Evolutionary conservation across 2,888 invertebrate species (phyloP).

Genomic region (Phorcus lineatus): DNA sequence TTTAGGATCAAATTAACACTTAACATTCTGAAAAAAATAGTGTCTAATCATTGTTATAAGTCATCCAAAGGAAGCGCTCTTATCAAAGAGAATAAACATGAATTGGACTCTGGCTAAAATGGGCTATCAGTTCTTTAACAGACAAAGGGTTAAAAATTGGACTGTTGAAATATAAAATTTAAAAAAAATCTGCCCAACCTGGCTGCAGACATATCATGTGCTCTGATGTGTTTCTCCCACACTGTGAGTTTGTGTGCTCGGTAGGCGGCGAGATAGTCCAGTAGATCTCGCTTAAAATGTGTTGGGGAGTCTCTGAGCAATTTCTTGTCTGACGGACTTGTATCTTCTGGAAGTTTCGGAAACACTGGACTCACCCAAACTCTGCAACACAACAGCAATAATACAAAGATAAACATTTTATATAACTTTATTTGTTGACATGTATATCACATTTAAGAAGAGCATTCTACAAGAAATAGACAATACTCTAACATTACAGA

Average conservation of each 20-base stretch:
- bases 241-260: slow-evolving; percentile 81
- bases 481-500: no score
- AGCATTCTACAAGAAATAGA: no score
- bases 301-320: slow-evolving; percentile 87
- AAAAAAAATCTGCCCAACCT: slow-evolving; percentile 80
- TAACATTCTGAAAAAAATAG: no score
- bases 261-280: slow-evolving; percentile 87
- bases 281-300: slow-evolving; percentile 85
- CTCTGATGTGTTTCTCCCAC: slow-evolving; percentile 85
- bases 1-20: neutral
- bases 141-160: no score
- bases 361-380: slow-evolving; percentile 92
- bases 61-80: no score
- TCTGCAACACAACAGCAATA: slow-evolving; percentile 75
- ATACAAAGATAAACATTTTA: neutral
- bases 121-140: no score
- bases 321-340: slow-evolving; percentile 52
- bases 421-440: no score
- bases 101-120: no score
- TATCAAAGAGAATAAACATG: no score
- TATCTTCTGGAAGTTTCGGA: slow-evolving; percentile 76
- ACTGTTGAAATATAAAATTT: no score
- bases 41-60: no score
- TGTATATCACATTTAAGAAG: no score
- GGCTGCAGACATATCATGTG: slow-evolving; percentile 88